Base-by-base conservation (phyloP, 2,113 vertebrate genomes). In the Myiopsitta monachus region DNA sequence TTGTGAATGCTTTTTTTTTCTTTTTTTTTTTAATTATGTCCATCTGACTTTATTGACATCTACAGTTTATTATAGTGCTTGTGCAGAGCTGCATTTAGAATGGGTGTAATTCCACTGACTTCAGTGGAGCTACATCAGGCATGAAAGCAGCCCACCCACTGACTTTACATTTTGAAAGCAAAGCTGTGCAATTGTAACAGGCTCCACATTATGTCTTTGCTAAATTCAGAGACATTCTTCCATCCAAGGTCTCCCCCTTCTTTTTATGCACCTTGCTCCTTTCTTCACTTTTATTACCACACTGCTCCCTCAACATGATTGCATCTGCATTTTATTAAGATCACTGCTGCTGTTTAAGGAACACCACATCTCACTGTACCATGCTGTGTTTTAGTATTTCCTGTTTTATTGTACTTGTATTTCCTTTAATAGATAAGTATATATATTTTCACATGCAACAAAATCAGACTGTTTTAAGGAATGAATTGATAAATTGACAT, bases 401-500 rank as follows among this genome's bases (percentile, higher is more conserved):
- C 76, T 90, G 46, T 7, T 95, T 91, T 92, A 92, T 82, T 92
- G 87, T 79, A 61, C 54, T 91, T 77, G 49, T 54, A 67, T 87
- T 94, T 85, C 72, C 67, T 91, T 88, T 93, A 92, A 90, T 90
- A 94, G 73, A 81, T 96, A 97, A 95, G 18, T 55, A 73, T 90
- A 90, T 90, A 94, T 94, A 93, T 96, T 96, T 96, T 95, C 39
- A 1, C 44, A 87, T 77, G 83, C 62, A 92, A 89, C 83, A 76
- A 82, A 96, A 93, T 92, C 80, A 95, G 64, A 70, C 52, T 64
- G 55, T 81, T 96, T 95, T 84, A 95, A 92, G 88, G 76, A 95
- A 88, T 93, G 93, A 94, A 96, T 96, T 94, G 90, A 87, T 96
- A 96, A 96, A 96, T 95, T 95, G 69, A 73, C 92, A 92, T 87